Evolutionary conservation across 2,797 vertebrate species (phyloP).

Genomic region (Passerculus sandwichensis): DNA sequence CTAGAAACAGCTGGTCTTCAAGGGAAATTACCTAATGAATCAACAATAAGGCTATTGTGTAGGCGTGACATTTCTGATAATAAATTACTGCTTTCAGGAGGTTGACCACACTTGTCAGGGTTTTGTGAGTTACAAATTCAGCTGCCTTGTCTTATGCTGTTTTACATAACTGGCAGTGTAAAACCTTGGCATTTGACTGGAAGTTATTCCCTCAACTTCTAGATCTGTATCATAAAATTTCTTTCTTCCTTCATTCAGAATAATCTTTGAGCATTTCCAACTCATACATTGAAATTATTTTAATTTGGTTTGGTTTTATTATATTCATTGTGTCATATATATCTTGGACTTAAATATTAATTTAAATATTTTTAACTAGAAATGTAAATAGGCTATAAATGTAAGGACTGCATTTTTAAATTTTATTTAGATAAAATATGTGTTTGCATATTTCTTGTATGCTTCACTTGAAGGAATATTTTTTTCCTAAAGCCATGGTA

Average conservation of each 20-base stretch:
- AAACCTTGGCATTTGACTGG: constrained; percentile 33
- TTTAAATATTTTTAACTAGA: background rate
- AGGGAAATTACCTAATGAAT: constrained; percentile 86
- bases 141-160: constrained; percentile 67
- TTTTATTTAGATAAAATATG: background rate
- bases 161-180: constrained; percentile 59
- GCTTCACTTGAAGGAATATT: background rate
- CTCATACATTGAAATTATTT: background rate
- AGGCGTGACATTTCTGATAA: constrained; percentile 74
- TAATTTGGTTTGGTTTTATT: background rate
- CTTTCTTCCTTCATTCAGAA: background rate
- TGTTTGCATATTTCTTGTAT: background rate
- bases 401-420: background rate
- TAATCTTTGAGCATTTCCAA: background rate
- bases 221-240: constrained; percentile 7
- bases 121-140: constrained; percentile 68
- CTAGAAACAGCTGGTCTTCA: constrained; percentile 93
- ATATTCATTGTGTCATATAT: background rate
- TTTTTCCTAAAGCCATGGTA: constrained; percentile 10
- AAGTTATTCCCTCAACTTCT: constrained; percentile 18
- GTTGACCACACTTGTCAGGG: constrained; percentile 70
- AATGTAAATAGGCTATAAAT: background rate
- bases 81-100: constrained; percentile 70
- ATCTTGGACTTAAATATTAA: background rate
- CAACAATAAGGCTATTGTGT: constrained; percentile 80